Percentiles rank a stretch among this genome's conserved stretches.
Conservation (phyloP, 1,140 invertebrate genomes). For the Drosophila malerkotliana region DNA sequence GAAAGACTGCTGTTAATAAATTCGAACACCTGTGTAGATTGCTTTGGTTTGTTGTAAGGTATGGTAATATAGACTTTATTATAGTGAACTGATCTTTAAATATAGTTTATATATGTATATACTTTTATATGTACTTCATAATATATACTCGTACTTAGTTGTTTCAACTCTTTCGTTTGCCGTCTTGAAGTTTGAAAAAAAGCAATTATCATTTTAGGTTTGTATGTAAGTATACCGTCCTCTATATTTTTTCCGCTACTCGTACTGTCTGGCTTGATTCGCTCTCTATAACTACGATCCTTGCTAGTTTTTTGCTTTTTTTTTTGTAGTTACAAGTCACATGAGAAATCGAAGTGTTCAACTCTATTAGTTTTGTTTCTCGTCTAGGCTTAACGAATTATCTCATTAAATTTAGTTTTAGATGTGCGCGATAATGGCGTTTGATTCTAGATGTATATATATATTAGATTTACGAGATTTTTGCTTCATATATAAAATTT, state of each 20-base stretch:
- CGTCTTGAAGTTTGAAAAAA: conserved; percentile 56
- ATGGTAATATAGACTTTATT: conserved; percentile 82
- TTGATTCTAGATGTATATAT: conserved; percentile 50
- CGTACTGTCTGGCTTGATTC: conserved; percentile 55
- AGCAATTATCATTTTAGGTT: conserved; percentile 54
- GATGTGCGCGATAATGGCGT: conserved; percentile 54
- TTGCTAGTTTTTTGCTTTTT: conserved; percentile 58
- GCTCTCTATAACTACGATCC: conserved; percentile 68
- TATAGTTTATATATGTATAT: conserved; percentile 72
- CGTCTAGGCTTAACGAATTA: conserved; percentile 29
- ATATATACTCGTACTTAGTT: conserved; percentile 63
- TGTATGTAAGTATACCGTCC: conserved; percentile 39
- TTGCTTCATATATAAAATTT: conserved; percentile 64
- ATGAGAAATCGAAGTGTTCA: conserved; percentile 68
- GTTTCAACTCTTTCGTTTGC: conserved; percentile 44
- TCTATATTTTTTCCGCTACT: conserved; percentile 54
- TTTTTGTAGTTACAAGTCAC: conserved; percentile 60
- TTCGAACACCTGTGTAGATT: conserved; percentile 5
- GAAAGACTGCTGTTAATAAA: conserved; percentile 55
- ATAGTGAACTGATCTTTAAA: conserved; percentile 82
- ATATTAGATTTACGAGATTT: conserved; percentile 53
- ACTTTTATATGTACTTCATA: conserved; percentile 68
- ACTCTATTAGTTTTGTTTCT: conserved; percentile 35
- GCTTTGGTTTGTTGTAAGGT: conserved; percentile 58
- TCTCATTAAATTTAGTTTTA: conserved; percentile 17